These are phyloP conservation scores for Macrotus californicus DNA, from an alignment of 2,113 vertebrate genomes.

Conservation along the genomic window DNA sequence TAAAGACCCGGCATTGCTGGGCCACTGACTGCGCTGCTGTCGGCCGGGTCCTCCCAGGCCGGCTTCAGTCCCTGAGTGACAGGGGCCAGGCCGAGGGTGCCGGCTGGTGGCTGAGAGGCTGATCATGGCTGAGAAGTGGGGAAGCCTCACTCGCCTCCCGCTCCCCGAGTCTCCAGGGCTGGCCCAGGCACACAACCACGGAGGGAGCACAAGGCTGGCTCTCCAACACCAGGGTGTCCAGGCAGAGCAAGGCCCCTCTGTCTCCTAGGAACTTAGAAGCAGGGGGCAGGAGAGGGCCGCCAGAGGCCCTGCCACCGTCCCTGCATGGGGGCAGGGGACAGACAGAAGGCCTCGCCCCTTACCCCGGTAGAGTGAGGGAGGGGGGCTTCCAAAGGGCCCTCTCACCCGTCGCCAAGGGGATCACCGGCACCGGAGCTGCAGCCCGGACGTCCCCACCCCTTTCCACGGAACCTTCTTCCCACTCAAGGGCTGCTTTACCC, in stretches of 20 bases:
- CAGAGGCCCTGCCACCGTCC: not conserved
- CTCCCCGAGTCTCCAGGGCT: not conserved
- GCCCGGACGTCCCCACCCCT: not conserved
- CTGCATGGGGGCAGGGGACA: accelerated
- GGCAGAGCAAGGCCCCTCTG: not conserved
- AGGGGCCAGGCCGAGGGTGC: not conserved
- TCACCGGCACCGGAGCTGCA: not conserved
- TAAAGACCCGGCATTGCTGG: accelerated
- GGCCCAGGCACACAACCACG: not conserved
- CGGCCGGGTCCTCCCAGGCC: not conserved
- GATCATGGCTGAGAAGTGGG: not conserved
- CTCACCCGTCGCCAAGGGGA: accelerated
- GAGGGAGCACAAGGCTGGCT: not conserved
- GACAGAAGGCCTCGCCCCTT: not conserved
- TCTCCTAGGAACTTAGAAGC: not conserved
- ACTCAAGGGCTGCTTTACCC: not conserved
- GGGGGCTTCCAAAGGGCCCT: not conserved
- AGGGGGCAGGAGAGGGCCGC: accelerated
- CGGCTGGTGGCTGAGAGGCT: not conserved
- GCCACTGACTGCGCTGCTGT: not conserved
- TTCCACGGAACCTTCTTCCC: not conserved
- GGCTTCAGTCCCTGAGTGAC: not conserved
- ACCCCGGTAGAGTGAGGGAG: not conserved
- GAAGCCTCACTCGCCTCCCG: accelerated
- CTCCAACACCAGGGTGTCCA: not conserved